phyloP scores from a whole-genome alignment of 2,113 vertebrate genomes.

The Phalacrocorax brasilianus region DNA sequence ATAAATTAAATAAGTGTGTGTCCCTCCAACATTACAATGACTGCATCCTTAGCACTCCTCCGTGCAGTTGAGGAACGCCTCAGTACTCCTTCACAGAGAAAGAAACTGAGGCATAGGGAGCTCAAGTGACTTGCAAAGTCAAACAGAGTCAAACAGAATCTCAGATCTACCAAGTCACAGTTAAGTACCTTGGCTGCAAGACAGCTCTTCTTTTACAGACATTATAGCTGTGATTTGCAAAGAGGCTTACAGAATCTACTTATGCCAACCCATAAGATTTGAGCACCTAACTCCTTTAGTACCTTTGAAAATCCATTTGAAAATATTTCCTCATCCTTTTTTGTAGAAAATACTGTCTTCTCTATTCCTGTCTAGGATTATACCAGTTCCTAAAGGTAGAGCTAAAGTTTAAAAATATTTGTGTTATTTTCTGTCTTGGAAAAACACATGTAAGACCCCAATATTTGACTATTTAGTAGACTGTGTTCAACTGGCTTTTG shows the following conservation, averaged over 20 bases:
- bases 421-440: neutral
- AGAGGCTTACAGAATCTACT: neutral
- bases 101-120: neutral
- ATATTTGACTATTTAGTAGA: neutral
- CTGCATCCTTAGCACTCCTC: neutral
- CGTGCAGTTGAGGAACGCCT: neutral
- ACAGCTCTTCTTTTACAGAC: neutral
- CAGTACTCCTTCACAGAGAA: neutral
- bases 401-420: neutral
- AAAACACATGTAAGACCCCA: neutral
- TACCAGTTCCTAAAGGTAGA: neutral
- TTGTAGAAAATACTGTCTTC: neutral
- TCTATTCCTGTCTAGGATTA: neutral
- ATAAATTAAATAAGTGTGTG: neutral
- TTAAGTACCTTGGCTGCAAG: neutral
- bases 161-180: neutral
- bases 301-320: neutral
- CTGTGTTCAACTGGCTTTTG: neutral
- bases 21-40: accelerated
- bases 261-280: neutral
- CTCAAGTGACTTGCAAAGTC: neutral
- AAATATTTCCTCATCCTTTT: neutral
- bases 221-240: neutral
- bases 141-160: neutral
- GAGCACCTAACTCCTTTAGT: neutral